Evolutionary conservation across 92 coral and sea anemone genomes (phyloP).

Genomic region (Virgularia gustaviana): DNA sequence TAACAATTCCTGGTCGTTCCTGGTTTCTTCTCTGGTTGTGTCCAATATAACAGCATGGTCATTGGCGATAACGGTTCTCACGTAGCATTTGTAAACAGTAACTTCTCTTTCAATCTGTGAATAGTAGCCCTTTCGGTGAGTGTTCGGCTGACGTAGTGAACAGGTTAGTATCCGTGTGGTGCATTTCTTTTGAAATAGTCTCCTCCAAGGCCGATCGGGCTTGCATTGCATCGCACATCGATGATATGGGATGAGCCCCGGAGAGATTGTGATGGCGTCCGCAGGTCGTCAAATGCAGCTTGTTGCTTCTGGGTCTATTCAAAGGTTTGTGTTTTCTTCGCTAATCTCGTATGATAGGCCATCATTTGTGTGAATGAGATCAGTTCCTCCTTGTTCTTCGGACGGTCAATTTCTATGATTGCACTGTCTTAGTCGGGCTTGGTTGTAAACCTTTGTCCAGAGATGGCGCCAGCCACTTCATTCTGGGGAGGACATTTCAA

Average conservation of each 20-base stretch:
- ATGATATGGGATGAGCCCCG: neutral
- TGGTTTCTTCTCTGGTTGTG: neutral
- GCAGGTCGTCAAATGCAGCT: slow-evolving; percentile 35
- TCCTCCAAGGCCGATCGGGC: neutral
- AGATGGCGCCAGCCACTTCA: no score
- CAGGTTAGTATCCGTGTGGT: neutral
- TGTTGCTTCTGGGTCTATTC: slow-evolving; percentile 35
- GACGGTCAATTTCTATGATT: no score
- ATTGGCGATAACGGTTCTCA: neutral
- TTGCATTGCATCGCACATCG: neutral
- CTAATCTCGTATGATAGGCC: no score
- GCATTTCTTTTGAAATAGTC: neutral
- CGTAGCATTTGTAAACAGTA: neutral
- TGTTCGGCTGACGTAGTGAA: neutral
- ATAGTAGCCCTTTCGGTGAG: neutral
- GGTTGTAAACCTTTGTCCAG: no score
- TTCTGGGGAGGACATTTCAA: no score
- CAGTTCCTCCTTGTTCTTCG: no score
- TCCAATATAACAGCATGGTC: neutral
- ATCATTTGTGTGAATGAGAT: no score
- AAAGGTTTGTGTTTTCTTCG: slow-evolving; percentile 7
- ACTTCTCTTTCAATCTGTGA: neutral
- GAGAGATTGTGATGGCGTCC: neutral
- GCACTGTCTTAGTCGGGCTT: no score
- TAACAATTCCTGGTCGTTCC: neutral